phyloP scores from a whole-genome alignment of 2,888 invertebrate genomes.

The Acrocera orbiculus region DNA sequence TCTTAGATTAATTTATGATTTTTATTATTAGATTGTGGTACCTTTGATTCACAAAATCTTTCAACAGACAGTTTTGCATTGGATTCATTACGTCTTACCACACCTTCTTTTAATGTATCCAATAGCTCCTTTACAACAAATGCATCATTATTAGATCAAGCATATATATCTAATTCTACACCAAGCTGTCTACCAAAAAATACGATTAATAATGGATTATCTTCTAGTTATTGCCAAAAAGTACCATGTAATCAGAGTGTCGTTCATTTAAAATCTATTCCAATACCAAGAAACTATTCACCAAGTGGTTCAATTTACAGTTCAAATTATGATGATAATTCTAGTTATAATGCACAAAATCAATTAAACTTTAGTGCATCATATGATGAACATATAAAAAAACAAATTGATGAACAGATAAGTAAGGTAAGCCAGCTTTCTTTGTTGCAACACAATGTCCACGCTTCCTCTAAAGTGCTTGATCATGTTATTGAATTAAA shows the following conservation, averaged over 20 bases:
- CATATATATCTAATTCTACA: slow-evolving; percentile 9
- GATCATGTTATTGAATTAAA: slow-evolving; percentile 8
- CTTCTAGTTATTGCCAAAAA: slow-evolving; percentile 10
- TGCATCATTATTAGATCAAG: slow-evolving; percentile 11
- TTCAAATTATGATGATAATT: slow-evolving; percentile 12
- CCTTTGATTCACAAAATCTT: slow-evolving; percentile 16
- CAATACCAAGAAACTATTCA: slow-evolving; percentile 11
- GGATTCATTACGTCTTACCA: slow-evolving; percentile 13
- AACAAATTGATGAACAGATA: slow-evolving; percentile 15
- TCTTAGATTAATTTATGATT: too few relatives aligned
- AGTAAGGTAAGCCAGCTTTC: slow-evolving; percentile 16
- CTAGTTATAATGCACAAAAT: slow-evolving; percentile 12
- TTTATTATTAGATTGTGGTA: slow-evolving; percentile 12
- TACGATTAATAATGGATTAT: slow-evolving; percentile 8
- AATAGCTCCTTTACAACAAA: slow-evolving; percentile 13
- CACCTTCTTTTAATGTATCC: slow-evolving; percentile 14
- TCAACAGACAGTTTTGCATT: slow-evolving; percentile 13
- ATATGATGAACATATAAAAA: slow-evolving; percentile 15
- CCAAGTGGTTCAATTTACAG: slow-evolving; percentile 13
- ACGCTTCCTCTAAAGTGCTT: slow-evolving; percentile 10
- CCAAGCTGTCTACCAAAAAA: neutral
- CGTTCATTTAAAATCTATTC: slow-evolving; percentile 12
- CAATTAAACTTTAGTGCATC: slow-evolving; percentile 11
- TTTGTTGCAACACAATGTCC: slow-evolving; percentile 8
- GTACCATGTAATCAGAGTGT: slow-evolving; percentile 12